Percentiles rank a stretch among this genome's conserved stretches.
Evolutionary conservation across 2,888 invertebrate genomes (phyloP).

Genomic region (Ligdia adustata): DNA sequence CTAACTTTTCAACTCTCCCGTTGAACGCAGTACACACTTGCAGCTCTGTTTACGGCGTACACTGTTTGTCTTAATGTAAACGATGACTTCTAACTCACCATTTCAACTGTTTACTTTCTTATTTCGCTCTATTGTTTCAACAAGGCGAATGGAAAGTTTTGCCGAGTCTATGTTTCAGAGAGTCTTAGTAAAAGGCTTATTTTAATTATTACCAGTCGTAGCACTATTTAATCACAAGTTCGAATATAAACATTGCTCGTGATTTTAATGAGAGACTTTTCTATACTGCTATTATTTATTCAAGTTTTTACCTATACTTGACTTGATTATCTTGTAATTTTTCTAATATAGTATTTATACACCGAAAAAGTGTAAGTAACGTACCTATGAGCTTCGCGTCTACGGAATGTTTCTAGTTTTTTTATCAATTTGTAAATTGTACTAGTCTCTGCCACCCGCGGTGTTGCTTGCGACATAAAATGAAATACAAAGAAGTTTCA

Average conservation of each 20-base stretch:
- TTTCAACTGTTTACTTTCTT: slow-evolving; percentile 59
- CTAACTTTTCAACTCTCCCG: slow-evolving; percentile 61
- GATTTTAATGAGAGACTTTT: slow-evolving; percentile 17
- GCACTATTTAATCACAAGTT: slow-evolving; percentile 8
- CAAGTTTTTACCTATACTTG: too few relatives aligned
- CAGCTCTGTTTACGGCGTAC: slow-evolving; percentile 55
- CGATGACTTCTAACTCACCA: slow-evolving; percentile 64
- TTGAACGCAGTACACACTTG: slow-evolving; percentile 57
- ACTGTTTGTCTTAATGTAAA: slow-evolving; percentile 65
- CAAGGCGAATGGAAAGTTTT: slow-evolving; percentile 55
- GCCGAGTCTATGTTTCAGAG: slow-evolving; percentile 45
- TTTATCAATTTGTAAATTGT: too few relatives aligned
- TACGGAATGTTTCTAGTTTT: too few relatives aligned
- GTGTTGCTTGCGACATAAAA: too few relatives aligned
- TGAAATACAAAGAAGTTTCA: too few relatives aligned
- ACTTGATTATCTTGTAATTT: too few relatives aligned
- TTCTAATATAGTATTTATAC: too few relatives aligned
- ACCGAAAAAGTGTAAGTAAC: too few relatives aligned
- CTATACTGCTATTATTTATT: too few relatives aligned
- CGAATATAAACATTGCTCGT: slow-evolving; percentile 1
- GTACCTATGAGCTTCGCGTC: too few relatives aligned
- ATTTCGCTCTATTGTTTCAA: slow-evolving; percentile 62
- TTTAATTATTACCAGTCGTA: slow-evolving; percentile 17
- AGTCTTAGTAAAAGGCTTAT: slow-evolving; percentile 43
- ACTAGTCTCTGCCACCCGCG: too few relatives aligned